Evolutionary conservation across 2,113 vertebrate species (phyloP).

Genomic region (Pedionomus torquatus): DNA sequence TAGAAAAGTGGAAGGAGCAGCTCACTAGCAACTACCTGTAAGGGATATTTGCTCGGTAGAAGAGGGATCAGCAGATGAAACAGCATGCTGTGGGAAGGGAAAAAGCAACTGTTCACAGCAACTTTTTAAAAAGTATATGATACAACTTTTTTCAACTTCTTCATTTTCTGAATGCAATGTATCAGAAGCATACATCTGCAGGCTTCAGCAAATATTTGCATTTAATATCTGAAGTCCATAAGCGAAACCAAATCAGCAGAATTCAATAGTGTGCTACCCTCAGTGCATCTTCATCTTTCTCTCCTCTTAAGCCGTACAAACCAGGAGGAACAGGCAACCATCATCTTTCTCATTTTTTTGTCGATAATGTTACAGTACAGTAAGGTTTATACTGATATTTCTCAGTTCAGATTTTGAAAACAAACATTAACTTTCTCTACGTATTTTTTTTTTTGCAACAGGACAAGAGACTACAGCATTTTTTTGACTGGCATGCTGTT

Average conservation of each 20-base stretch:
- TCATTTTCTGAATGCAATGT: background rate
- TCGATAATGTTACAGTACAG: background rate
- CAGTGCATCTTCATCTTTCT: background rate
- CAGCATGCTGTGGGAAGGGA: background rate
- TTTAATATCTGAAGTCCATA: conserved; percentile 2
- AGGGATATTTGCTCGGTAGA: background rate
- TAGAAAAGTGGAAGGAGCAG: background rate
- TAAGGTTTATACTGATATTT: background rate
- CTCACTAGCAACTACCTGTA: background rate
- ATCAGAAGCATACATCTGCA: background rate
- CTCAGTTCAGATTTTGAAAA: background rate
- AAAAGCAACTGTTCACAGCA: background rate
- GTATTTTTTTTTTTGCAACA: background rate
- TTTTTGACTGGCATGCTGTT: accelerated
- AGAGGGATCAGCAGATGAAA: background rate
- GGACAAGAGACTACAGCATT: background rate
- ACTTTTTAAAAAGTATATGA: background rate
- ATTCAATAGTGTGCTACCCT: background rate
- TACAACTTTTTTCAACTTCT: background rate
- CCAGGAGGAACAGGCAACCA: background rate
- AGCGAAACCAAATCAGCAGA: conserved; percentile 34
- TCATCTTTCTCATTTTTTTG: background rate
- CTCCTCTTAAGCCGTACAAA: background rate
- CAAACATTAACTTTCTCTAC: background rate
- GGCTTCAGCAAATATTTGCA: conserved; percentile 41